Percentiles rank a stretch among this genome's conserved stretches.
phyloP scores from a whole-genome alignment of 2,113 vertebrate species.

The Morone chrysops region DNA sequence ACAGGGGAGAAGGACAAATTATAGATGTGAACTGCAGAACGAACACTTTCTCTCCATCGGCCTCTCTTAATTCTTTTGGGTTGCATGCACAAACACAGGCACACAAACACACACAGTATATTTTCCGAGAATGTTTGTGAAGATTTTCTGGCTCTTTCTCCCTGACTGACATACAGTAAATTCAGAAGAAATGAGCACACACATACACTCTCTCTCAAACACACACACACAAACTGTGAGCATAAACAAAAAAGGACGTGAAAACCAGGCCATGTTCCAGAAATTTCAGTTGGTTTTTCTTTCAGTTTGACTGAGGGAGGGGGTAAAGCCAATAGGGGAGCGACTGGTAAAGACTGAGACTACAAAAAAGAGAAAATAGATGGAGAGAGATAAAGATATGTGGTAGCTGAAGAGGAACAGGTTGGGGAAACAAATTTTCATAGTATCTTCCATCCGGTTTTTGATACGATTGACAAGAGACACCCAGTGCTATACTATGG shows the following conservation, averaged over 20 bases:
- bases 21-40: constrained; percentile 47
- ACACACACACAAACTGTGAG: neutral
- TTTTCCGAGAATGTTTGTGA: neutral
- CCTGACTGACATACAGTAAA: constrained; percentile 19
- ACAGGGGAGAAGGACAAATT: constrained; percentile 26
- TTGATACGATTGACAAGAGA: neutral
- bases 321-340: neutral
- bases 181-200: neutral
- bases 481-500: neutral
- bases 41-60: constrained; percentile 42
- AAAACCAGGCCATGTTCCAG: constrained; percentile 30
- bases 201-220: neutral
- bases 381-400: neutral
- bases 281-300: constrained; percentile 10
- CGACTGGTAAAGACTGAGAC: neutral
- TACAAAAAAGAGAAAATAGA: neutral
- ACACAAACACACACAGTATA: neutral
- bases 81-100: neutral
- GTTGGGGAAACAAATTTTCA: neutral
- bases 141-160: constrained; percentile 17
- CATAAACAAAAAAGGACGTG: neutral
- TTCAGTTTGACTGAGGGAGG: constrained; percentile 2
- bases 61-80: constrained; percentile 31
- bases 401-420: neutral
- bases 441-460: neutral